Percentiles rank a stretch among this genome's conserved stretches.
Evolutionary conservation across 2,888 invertebrate genomes (phyloP).

Genomic region (Enchytraeus crypticus): DNA sequence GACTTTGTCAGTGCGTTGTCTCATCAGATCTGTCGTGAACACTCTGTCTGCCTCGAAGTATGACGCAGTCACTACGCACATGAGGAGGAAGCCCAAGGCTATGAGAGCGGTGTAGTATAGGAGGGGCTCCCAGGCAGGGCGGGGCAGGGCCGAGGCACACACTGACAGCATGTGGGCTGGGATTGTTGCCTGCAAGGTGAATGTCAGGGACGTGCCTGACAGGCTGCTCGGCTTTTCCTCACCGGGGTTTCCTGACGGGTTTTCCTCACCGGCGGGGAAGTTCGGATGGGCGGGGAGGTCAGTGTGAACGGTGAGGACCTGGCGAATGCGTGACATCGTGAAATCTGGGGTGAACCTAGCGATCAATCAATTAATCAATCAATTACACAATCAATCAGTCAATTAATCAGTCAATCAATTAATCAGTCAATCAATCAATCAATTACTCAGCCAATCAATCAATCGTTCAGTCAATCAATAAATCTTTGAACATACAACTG

Average conservation of each 20-base stretch:
- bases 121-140: slow-evolving; percentile 68
- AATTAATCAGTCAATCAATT: too few species aligned
- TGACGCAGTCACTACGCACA: slow-evolving; percentile 61
- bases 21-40: slow-evolving; percentile 49
- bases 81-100: slow-evolving; percentile 54
- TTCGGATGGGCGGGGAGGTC: slow-evolving; percentile 41
- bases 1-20: slow-evolving; percentile 46
- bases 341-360: slow-evolving; percentile 73
- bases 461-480: too few species aligned
- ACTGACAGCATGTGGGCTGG: slow-evolving; percentile 59
- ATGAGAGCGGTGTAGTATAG: slow-evolving; percentile 56
- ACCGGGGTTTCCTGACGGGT: too few species aligned
- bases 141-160: slow-evolving; percentile 62
- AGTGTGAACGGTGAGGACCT: slow-evolving; percentile 46
- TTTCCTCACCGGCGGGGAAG: too few species aligned
- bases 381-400: too few species aligned
- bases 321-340: slow-evolving; percentile 64
- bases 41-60: slow-evolving; percentile 66
- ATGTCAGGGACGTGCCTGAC: too few species aligned
- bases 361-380: too few species aligned
- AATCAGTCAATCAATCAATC: too few species aligned
- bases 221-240: too few species aligned
- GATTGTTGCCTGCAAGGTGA: slow-evolving; percentile 62
- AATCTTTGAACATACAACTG: too few species aligned
- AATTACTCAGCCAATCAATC: too few species aligned